Percentiles rank a stretch among this genome's conserved stretches.
These are phyloP conservation scores for Characodon lateralis DNA, from an alignment of 2,797 vertebrate species.

Conservation along the genomic window DNA sequence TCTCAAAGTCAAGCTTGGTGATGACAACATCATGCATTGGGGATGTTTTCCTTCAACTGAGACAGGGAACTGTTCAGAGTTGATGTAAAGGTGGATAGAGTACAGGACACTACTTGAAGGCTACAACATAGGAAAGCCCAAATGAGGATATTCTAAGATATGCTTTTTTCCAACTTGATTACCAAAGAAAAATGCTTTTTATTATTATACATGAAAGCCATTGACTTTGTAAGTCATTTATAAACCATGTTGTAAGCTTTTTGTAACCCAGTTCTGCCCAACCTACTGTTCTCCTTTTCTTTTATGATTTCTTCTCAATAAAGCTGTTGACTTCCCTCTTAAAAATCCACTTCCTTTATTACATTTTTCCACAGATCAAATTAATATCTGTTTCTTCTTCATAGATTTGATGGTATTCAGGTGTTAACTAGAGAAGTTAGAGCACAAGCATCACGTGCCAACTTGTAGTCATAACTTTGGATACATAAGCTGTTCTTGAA, in stretches of 20 bases:
- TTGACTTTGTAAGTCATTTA: neutral
- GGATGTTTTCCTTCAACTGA: too few relatives aligned
- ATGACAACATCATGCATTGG: too few relatives aligned
- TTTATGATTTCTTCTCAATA: slow-evolving; percentile 2
- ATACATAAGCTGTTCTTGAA: slow-evolving; percentile 42
- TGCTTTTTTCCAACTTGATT: neutral
- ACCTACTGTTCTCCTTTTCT: slow-evolving; percentile 12
- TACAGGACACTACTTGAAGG: too few relatives aligned
- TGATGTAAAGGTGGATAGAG: too few relatives aligned
- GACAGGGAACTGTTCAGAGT: too few relatives aligned
- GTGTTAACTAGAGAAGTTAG: slow-evolving; percentile 46
- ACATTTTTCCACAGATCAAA: slow-evolving; percentile 34
- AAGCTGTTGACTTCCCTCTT: neutral
- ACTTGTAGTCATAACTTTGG: slow-evolving; percentile 43
- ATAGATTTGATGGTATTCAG: slow-evolving; percentile 18
- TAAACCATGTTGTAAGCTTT: neutral
- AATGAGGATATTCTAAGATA: too few relatives aligned
- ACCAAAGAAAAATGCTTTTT: neutral
- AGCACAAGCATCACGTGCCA: slow-evolving; percentile 31
- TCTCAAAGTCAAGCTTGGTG: too few relatives aligned
- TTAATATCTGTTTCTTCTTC: slow-evolving; percentile 10
- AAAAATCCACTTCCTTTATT: slow-evolving; percentile 22
- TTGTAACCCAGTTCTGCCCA: neutral
- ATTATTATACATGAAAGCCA: neutral
- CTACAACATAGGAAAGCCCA: neutral